A percentile compares a stretch with the other conserved stretches of the same genome.
Conservation (phyloP, 1,140 invertebrate genomes). For the Ephestia elutella region DNA sequence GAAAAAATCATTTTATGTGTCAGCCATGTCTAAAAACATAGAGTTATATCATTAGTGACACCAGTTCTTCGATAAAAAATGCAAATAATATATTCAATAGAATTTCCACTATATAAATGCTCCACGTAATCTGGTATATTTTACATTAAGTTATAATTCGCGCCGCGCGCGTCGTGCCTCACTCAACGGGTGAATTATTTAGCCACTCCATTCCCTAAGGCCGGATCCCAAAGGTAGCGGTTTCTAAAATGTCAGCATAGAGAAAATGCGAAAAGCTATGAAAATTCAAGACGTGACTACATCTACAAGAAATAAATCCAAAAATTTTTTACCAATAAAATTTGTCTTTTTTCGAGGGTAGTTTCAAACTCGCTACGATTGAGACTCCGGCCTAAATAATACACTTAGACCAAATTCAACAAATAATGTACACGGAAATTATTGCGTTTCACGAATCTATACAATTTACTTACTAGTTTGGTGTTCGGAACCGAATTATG, state of each 20-base stretch:
- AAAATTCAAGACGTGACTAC: no score
- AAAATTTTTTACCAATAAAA: no score
- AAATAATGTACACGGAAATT: conserved; percentile 64
- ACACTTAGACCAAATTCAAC: conserved; percentile 52
- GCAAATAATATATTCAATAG: conserved; percentile 47
- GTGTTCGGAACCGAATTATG: conserved; percentile 60
- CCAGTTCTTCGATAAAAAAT: conserved; percentile 56
- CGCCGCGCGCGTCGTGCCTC: conserved; percentile 46
- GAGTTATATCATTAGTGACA: conserved; percentile 10
- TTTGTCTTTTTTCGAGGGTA: no score
- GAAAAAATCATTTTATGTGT: no score
- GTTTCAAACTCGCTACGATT: not conserved
- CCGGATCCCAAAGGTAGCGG: not conserved
- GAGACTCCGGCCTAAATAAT: conserved; percentile 13
- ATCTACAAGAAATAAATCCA: no score
- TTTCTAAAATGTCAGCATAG: not conserved
- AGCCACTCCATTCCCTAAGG: conserved; percentile 23
- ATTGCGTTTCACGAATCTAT: conserved; percentile 56
- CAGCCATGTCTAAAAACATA: not conserved
- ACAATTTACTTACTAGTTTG: conserved; percentile 63
- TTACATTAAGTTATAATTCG: conserved; percentile 37
- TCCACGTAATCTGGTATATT: conserved; percentile 39
- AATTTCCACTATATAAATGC: conserved; percentile 55
- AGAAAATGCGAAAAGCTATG: not conserved
- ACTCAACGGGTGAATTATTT: conserved; percentile 66